Percentiles rank a stretch among this genome's conserved stretches.
phyloP scores from a whole-genome alignment of 2,888 invertebrate genomes.

The Agonopterix heracliana region DNA sequence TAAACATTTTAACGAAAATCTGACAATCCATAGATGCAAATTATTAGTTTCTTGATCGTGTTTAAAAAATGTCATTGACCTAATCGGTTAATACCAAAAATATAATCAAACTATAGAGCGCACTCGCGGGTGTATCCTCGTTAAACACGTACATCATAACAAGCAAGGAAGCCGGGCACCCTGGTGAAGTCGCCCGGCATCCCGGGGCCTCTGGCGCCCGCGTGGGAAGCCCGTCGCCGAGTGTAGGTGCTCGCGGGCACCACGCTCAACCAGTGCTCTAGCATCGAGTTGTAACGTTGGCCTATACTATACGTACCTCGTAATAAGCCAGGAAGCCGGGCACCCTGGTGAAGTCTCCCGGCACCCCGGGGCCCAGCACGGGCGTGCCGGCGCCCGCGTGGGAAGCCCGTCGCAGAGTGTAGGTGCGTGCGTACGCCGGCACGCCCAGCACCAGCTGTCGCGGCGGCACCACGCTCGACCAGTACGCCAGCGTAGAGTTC shows the following conservation, averaged over 20 bases:
- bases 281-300: slow-evolving; percentile 71
- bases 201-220: slow-evolving; percentile 80
- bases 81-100: not conserved
- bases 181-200: slow-evolving; percentile 81
- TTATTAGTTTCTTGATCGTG: no score
- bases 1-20: no score
- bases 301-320: slow-evolving; percentile 68
- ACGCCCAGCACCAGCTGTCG: slow-evolving; percentile 83
- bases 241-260: slow-evolving; percentile 82
- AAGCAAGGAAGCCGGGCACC: slow-evolving; percentile 84
- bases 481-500: slow-evolving; percentile 84
- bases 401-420: slow-evolving; percentile 76
- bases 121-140: no score
- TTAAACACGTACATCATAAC: slow-evolving; percentile 78
- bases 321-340: slow-evolving; percentile 87
- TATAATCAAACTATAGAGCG: not conserved
- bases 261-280: slow-evolving; percentile 84
- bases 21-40: no score
- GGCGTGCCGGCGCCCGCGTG: slow-evolving; percentile 74
- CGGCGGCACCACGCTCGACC: slow-evolving; percentile 81
- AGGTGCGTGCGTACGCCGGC: slow-evolving; percentile 86
- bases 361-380: slow-evolving; percentile 80
- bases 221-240: slow-evolving; percentile 66
- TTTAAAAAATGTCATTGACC: no score
- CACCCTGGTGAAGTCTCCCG: slow-evolving; percentile 81